phyloP scores from a whole-genome alignment of 2,797 vertebrate genomes.

The Champsocephalus gunnari region DNA sequence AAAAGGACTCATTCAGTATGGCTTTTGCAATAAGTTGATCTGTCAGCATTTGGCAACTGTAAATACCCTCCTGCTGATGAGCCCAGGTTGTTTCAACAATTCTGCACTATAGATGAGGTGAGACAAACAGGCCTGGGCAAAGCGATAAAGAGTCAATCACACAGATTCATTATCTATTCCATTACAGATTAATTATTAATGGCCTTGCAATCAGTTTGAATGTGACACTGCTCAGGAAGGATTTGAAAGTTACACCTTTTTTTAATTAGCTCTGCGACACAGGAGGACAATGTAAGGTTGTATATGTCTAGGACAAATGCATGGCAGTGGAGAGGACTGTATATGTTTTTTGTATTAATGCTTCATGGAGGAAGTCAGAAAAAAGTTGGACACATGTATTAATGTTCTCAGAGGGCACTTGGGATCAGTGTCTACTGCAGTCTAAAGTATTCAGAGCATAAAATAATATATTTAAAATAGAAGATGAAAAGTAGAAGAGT shows the following conservation, averaged over 20 bases:
- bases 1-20: slow-evolving; percentile 69
- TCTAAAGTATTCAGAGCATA: background rate
- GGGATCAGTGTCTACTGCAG: background rate
- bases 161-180: slow-evolving; percentile 75
- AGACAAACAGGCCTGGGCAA: slow-evolving; percentile 58
- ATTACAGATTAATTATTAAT: slow-evolving; percentile 76
- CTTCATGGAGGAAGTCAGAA: background rate
- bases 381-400: background rate
- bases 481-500: background rate
- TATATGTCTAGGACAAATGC: slow-evolving; percentile 39
- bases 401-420: background rate
- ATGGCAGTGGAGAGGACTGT: background rate
- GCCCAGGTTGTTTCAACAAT: slow-evolving; percentile 56
- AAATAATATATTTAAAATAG: background rate
- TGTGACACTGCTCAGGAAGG: slow-evolving; percentile 48
- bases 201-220: slow-evolving; percentile 51
- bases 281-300: slow-evolving; percentile 20
- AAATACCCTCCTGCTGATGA: slow-evolving; percentile 67
- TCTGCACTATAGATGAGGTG: slow-evolving; percentile 73
- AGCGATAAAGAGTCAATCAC: slow-evolving; percentile 59
- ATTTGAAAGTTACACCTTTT: slow-evolving; percentile 44
- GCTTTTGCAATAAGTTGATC: slow-evolving; percentile 65
- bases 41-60: slow-evolving; percentile 60
- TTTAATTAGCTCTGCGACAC: slow-evolving; percentile 22
- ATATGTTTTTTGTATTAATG: background rate